Evolutionary conservation across 2,797 vertebrate species (phyloP), one percentile per base, ranked within the genome.

Genomic region (Loriculus beryllinus): DNA sequence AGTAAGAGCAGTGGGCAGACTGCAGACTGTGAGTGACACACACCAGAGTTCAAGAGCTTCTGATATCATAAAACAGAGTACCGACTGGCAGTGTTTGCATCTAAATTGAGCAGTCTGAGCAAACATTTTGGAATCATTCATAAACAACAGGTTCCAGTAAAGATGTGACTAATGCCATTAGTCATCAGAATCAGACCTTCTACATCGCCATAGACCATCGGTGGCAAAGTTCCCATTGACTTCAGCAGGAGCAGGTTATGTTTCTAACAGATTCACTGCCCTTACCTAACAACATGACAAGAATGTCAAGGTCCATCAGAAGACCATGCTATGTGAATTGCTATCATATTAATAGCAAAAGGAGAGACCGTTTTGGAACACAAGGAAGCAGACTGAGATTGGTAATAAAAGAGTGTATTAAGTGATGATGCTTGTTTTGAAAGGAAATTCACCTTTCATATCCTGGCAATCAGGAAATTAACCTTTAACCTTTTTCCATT

Each of bases 81-180:
- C 26, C 33, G 45, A 48, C 43, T 81, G 85, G 56, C 70, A 62
- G 8, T 49, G 89, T 42, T 90, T 88, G 59, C 70, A 86, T 82
- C 77, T 88, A 52, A 92, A 90, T 63, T 2, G 68, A 91, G 82
- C 39, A 59, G 63, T 81, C 68, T 82, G 67, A 77, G 60, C 82
- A 92, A 92, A 84, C 33, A n/a, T 86, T 90, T 90, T 88, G 80
- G 80, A 88, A 84, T 64, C 3, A 15, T 56, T 91, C 59, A 52
- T 74, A 62, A 95, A 86, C 76, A 93, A 88, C 74, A 68, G 80
- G 37, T 97, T 97, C 92, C 95, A 43, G 91, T 83, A 96, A 96
- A 93, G 92, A 91, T 74, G 91, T 96, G 96, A 96, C 59, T 91
- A 96, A 97, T 96, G 48, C 63, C 45, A n/a, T 94, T 96, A 97